These are phyloP conservation scores for Bilobella aurantiaca DNA, from an alignment of 1,140 invertebrate genomes.

Conservation along the genomic window DNA sequence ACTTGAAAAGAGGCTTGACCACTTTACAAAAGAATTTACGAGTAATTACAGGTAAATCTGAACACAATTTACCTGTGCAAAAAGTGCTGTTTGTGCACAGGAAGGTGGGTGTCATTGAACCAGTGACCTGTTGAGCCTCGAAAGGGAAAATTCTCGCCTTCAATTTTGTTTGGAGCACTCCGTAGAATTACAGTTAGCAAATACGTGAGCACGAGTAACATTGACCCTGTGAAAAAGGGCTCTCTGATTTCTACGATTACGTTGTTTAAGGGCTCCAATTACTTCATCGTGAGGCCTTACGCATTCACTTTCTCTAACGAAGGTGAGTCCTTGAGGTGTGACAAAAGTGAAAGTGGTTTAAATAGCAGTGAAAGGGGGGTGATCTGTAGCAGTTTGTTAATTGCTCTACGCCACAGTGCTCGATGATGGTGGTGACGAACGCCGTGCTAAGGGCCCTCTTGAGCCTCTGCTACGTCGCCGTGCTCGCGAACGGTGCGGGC, in stretches of 20 bases:
- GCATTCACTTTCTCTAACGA: constrained; percentile 1
- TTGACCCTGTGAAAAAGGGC: too few species aligned
- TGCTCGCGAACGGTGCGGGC: not conserved
- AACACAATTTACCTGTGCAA: too few species aligned
- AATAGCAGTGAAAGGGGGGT: not conserved
- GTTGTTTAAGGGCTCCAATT: not conserved
- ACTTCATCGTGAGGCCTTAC: not conserved
- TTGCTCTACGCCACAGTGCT: not conserved
- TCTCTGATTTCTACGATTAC: too few species aligned
- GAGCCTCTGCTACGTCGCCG: not conserved
- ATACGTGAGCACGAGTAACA: too few species aligned
- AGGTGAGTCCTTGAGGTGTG: not conserved
- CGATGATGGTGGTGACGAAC: not conserved
- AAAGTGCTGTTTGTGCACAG: too few species aligned
- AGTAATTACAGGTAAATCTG: too few species aligned
- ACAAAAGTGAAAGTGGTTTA: not conserved
- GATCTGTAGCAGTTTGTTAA: not conserved
- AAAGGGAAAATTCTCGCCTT: too few species aligned
- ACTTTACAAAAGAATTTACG: not conserved
- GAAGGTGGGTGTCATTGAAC: not conserved
- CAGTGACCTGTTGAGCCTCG: not conserved
- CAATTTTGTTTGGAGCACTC: too few species aligned
- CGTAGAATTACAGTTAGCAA: too few species aligned
- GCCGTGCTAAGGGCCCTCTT: not conserved
- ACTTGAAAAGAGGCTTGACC: not conserved